Evolutionary conservation across 2,797 vertebrate species (phyloP).

Genomic region (Botia almorhae): DNA sequence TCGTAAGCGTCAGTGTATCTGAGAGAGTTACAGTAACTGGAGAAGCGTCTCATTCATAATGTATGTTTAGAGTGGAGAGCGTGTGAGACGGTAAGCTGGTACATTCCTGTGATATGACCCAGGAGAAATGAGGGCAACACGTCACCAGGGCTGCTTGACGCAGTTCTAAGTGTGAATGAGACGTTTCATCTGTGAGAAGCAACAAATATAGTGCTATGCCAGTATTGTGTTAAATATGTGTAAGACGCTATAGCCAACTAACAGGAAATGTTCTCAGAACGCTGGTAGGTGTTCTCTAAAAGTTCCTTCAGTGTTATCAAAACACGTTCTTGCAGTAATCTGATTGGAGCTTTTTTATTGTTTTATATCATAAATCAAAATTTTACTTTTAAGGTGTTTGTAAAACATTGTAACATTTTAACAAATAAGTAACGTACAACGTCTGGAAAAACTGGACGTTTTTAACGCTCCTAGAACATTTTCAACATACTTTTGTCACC

Average conservation of each 20-base stretch:
- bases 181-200: slow-evolving; percentile 11
- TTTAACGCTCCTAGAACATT: too few species aligned
- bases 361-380: too few species aligned
- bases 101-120: slow-evolving; percentile 34
- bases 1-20: slow-evolving; percentile 6
- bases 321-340: too few species aligned
- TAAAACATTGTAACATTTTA: too few species aligned
- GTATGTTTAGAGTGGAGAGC: slow-evolving; percentile 9
- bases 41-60: slow-evolving; percentile 33
- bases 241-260: background rate
- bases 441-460: too few species aligned
- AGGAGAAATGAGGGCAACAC: slow-evolving; percentile 35
- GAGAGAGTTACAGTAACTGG: slow-evolving; percentile 15
- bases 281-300: too few species aligned
- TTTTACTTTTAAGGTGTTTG: too few species aligned
- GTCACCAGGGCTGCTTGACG: background rate
- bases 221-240: background rate
- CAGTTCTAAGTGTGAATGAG: slow-evolving; percentile 14
- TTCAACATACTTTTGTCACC: too few species aligned
- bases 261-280: too few species aligned
- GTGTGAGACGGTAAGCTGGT: slow-evolving; percentile 25
- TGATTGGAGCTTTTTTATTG: too few species aligned
- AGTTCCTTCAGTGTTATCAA: too few species aligned
- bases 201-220: background rate
- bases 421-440: too few species aligned